Evolutionary conservation across 2,113 vertebrate species (phyloP), one percentile per base, ranked within the genome.

Genomic region (Eupsittula cactorum): DNA sequence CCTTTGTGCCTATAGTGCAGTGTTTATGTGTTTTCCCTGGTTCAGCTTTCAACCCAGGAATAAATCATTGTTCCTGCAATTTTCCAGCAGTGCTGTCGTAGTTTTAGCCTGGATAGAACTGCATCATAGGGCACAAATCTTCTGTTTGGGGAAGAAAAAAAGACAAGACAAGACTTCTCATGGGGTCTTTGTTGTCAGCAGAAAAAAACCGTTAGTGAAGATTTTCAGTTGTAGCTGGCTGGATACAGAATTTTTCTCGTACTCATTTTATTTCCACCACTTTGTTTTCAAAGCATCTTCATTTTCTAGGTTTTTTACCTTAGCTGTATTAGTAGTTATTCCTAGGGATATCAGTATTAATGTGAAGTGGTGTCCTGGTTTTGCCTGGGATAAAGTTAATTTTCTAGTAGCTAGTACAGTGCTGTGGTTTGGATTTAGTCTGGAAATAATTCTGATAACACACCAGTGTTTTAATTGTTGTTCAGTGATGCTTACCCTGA

Each of bases 11-110:
- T 13, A 73, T 25, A 91, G 42, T 47, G 33, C 70, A 70, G 59
- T 92, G 86, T 95, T 95, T 85, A 86, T 67, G 49, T 86, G 71
- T 91, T 93, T 96, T 91, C 63, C 67, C 78, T 69, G 80, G 85
- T 49, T 73, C 52, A 64, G 88, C 86, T 91, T 94, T 55, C 28
- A 28, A 70, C 75, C 52, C 47, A 76, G 86, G 47, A 77, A 41
- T 82, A 83, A 82, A 92, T 75, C 70, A 82, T 33, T 47, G 53
- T 23, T 28, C 18, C 69, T 92, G 62, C 75, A 83, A 91, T 91
- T 87, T 88, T 76, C 90, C 70, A 75, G n/a, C 41, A n/a, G 41
- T 35, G 46, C 50, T 77, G 29, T 64, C 64, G 35, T 59, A 44
- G 55, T 84, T 84, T 71, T 49, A 78, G 65, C 57, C 62, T 29